phyloP scores from a whole-genome alignment of 2,888 invertebrate genomes.

The Cepaea hortensis region DNA sequence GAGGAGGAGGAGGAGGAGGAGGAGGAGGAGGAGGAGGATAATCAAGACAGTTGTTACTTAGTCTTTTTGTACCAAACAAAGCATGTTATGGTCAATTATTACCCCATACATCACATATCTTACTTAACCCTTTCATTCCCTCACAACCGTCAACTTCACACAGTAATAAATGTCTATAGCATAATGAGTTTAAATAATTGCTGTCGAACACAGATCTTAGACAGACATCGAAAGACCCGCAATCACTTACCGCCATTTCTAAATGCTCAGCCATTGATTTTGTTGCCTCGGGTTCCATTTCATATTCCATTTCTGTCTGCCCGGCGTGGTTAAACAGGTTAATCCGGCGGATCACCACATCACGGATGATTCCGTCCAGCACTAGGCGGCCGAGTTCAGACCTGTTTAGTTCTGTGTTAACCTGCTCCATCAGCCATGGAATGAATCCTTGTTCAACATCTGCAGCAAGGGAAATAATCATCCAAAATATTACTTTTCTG shows the following conservation, averaged over 20 bases:
- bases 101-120: too few relatives aligned
- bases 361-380: slow-evolving; percentile 82
- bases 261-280: slow-evolving; percentile 1
- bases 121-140: too few relatives aligned
- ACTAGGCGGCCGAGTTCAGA: slow-evolving; percentile 88
- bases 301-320: neutral
- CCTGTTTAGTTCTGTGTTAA: slow-evolving; percentile 87
- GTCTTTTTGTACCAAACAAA: neutral
- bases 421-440: slow-evolving; percentile 91
- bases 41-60: neutral
- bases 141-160: too few relatives aligned
- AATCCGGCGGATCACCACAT: slow-evolving; percentile 69
- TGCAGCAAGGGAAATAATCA: slow-evolving; percentile 53
- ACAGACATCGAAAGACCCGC: too few relatives aligned
- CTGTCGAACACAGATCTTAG: too few relatives aligned
- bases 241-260: too few relatives aligned
- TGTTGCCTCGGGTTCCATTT: neutral
- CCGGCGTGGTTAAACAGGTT: slow-evolving; percentile 57
- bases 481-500: neutral
- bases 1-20: neutral
- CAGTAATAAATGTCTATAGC: too few relatives aligned
- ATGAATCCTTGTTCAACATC: slow-evolving; percentile 84
- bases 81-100: too few relatives aligned
- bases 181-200: too few relatives aligned
- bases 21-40: neutral